These are phyloP conservation scores for Campoletis raptor DNA, from an alignment of 2,888 invertebrate species.

Conservation along the genomic window DNA sequence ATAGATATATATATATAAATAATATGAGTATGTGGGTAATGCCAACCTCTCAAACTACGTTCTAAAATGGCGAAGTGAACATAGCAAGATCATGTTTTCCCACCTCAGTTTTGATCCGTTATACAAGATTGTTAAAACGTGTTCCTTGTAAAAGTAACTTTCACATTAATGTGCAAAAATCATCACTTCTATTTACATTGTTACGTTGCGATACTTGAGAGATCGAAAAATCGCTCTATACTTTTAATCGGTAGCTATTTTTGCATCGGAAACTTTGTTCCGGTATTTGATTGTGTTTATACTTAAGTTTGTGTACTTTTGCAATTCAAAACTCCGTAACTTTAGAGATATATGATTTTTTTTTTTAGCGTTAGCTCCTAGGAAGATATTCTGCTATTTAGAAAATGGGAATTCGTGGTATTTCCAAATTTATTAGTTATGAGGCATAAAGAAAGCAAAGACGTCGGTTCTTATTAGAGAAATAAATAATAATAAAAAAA, in stretches of 20 bases:
- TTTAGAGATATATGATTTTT: neutral
- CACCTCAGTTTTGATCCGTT: slow-evolving; percentile 27
- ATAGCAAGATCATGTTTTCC: slow-evolving; percentile 45
- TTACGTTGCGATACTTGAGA: slow-evolving; percentile 15
- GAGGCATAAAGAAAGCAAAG: neutral
- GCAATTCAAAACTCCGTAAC: neutral
- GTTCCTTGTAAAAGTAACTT: slow-evolving; percentile 32
- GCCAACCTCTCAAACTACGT: slow-evolving; percentile 27
- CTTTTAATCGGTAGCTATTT: neutral
- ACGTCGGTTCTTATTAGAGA: neutral
- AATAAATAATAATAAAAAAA: neutral
- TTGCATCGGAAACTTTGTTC: neutral
- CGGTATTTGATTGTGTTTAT: neutral
- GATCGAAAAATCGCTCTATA: neutral
- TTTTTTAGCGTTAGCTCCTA: neutral
- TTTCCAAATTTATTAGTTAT: neutral
- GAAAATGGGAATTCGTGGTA: neutral
- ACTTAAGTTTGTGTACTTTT: neutral
- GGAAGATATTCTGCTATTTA: neutral
- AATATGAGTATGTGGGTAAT: neutral
- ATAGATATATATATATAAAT: neutral
- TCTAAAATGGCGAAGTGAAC: slow-evolving; percentile 40
- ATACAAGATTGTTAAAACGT: slow-evolving; percentile 32
- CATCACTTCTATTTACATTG: slow-evolving; percentile 20
- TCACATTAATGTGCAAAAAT: slow-evolving; percentile 32